phyloP scores from a whole-genome alignment of 2,113 vertebrate species.

The Brachypteracias leptosomus region DNA sequence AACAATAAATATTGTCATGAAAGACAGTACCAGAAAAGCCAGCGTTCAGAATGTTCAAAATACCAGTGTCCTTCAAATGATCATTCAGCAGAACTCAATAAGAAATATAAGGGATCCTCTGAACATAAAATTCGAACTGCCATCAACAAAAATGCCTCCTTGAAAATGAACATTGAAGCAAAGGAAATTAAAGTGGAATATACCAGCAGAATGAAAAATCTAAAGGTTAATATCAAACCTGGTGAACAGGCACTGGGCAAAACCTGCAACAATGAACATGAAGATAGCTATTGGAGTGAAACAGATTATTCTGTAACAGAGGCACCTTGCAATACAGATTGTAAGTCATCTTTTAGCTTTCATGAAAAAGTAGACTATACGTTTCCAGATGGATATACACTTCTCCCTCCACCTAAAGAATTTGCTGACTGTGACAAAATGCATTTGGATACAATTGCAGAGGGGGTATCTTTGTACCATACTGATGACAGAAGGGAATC shows the following conservation, averaged over 20 bases:
- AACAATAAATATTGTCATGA: neutral
- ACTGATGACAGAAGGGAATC: slow-evolving; percentile 13
- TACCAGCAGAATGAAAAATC: slow-evolving; percentile 38
- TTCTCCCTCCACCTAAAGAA: slow-evolving; percentile 70
- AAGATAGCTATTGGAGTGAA: neutral
- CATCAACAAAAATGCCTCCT: neutral
- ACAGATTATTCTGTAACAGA: slow-evolving; percentile 51
- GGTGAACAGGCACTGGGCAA: neutral
- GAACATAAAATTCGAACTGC: neutral
- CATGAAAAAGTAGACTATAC: slow-evolving; percentile 23
- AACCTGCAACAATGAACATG: neutral
- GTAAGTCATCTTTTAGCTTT: slow-evolving; percentile 19
- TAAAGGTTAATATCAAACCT: slow-evolving; percentile 60
- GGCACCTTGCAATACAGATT: slow-evolving; percentile 11
- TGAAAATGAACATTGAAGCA: slow-evolving; percentile 67
- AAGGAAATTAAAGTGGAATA: slow-evolving; percentile 62
- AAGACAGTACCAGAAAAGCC: slow-evolving; percentile 26
- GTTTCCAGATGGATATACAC: slow-evolving; percentile 5
- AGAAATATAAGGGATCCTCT: neutral
- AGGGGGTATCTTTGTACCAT: slow-evolving; percentile 45
- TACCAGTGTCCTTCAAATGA: neutral
- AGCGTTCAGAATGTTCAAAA: neutral
- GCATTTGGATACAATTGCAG: slow-evolving; percentile 52
- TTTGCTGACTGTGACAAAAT: slow-evolving; percentile 67
- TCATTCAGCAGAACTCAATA: neutral